These are phyloP conservation scores for Lasioglossum zephyrum DNA, from an alignment of 2,888 invertebrate species.

Conservation along the genomic window DNA sequence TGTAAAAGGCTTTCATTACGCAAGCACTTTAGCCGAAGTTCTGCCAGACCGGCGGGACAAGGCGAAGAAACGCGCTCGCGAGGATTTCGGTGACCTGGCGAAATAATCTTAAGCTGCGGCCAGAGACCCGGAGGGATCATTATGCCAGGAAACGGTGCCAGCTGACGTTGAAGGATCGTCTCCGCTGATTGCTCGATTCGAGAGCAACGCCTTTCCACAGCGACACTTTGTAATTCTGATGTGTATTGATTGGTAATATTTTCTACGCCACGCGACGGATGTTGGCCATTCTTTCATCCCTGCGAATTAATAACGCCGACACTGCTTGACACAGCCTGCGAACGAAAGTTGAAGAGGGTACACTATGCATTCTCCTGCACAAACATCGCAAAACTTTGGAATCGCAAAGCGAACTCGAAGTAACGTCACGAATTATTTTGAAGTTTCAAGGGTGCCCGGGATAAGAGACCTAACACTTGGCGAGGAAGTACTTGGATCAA, in stretches of 20 bases:
- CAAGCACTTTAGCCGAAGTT: slow-evolving; percentile 58
- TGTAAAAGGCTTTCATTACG: slow-evolving; percentile 71
- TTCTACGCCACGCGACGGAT: slow-evolving; percentile 7
- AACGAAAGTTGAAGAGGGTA: too few relatives aligned
- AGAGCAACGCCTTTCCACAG: neutral
- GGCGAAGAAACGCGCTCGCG: slow-evolving; percentile 31
- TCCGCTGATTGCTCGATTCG: slow-evolving; percentile 29
- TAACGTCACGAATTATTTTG: neutral
- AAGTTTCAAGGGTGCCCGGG: neutral
- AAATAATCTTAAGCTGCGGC: slow-evolving; percentile 45
- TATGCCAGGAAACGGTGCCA: slow-evolving; percentile 27
- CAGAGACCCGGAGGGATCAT: slow-evolving; percentile 31
- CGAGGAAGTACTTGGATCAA: neutral
- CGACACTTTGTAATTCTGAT: slow-evolving; percentile 35
- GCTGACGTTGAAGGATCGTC: slow-evolving; percentile 57
- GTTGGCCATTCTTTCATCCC: neutral
- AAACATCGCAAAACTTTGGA: neutral
- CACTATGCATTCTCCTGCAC: neutral
- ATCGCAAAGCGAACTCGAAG: neutral
- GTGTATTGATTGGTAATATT: slow-evolving; percentile 29
- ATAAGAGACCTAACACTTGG: neutral
- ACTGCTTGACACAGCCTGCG: neutral
- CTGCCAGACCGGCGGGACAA: slow-evolving; percentile 28
- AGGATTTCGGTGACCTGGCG: slow-evolving; percentile 54
- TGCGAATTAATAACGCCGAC: neutral